Conservation (phyloP, 2,888 invertebrate species). For the Plagodis dolabraria region DNA sequence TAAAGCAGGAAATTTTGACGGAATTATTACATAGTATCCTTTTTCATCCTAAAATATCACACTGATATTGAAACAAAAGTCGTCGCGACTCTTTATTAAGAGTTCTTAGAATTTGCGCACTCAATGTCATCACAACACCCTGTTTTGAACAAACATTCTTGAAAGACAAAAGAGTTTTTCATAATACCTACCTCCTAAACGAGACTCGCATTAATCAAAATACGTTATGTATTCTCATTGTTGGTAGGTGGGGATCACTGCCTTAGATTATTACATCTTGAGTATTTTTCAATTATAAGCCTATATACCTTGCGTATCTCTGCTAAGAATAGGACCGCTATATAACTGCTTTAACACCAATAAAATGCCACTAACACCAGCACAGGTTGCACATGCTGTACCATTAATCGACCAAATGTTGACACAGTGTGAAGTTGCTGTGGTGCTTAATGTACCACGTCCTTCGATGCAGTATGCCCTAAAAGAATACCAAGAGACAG, state of each 20-base stretch:
- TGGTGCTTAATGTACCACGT: too few species aligned
- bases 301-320: too few species aligned
- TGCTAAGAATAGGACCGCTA: too few species aligned
- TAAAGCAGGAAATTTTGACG: too few species aligned
- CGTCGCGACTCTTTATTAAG: conserved; percentile 18
- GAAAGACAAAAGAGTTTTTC: conserved; percentile 38
- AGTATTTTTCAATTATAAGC: too few species aligned
- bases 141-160: conserved; percentile 26
- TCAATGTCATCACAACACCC: conserved; percentile 29
- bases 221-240: conserved; percentile 74
- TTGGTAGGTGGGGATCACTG: conserved; percentile 30
- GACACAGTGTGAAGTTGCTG: too few species aligned
- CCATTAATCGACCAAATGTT: too few species aligned
- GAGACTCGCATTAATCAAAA: conserved; percentile 75
- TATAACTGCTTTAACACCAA: too few species aligned
- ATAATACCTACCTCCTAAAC: conserved; percentile 34
- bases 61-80: conserved; percentile 8
- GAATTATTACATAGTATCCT: background rate
- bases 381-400: too few species aligned
- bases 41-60: background rate
- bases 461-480: too few species aligned
- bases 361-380: too few species aligned
- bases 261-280: background rate
- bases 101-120: conserved; percentile 23
- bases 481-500: too few species aligned